Evolutionary conservation across 2,888 invertebrate genomes (phyloP), one percentile per base, ranked within the genome.

Genomic region (Pyrochroa serraticornis): DNA sequence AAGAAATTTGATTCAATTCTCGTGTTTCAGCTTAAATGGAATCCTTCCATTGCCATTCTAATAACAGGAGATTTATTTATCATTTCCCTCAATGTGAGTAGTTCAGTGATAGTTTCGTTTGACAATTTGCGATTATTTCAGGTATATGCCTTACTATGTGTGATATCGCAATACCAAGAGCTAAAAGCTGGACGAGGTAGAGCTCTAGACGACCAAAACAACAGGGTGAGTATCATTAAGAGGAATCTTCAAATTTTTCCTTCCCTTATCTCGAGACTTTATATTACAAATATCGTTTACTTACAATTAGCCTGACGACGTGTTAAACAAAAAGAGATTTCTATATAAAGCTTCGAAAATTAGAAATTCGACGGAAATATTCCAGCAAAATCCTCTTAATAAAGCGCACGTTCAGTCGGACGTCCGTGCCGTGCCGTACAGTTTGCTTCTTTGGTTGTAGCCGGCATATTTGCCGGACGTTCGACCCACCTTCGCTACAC

Each of bases 141-240:
- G 93, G 81, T 90, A 34, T 93, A 93, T 78, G 87, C 90, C 62
- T 81, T 92, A 77, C 82, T 93, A 55, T 93, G 93, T 81, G 93
- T 93, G 54, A 85, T 92, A 73, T 93, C 93, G 3, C 93, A 93
- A 77, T 92, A 91, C 74, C 93, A 93, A 79, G 92, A 92, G 73
- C 89, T 91, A 72, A 80, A 84, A 58, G 87, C 84, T 6, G 90
- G 91, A 3, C 82, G 90, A 46, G 92, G 91, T 12, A 87, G 89
- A 42, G 87, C 87, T 2, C 83, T 84, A 46, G 86, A 88, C 68
- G 87, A 89, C 70, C 82, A 84, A 75, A 84, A 85, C 75, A 76
- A 80, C 68, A 77, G 82, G 79, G 84, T 84, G 77, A 80, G 81
- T 76, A 52, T 9, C 22, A 31, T 12, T 12, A 10, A 37, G 8